Conservation (phyloP, 2,797 vertebrate species). For the Leptodactylus fallax region DNA sequence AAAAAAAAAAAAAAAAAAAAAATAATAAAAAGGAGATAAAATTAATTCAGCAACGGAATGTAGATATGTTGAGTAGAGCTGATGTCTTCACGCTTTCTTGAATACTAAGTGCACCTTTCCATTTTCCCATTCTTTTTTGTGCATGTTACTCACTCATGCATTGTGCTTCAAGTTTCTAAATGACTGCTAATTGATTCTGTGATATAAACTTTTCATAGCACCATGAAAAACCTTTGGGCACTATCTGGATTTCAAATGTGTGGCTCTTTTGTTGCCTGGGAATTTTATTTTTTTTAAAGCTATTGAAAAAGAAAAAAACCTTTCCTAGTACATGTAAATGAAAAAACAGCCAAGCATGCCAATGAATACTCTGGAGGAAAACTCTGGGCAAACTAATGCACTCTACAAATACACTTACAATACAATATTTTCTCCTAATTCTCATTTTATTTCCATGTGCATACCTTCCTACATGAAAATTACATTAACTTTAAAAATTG, state of each 20-base stretch:
- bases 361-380: too few relatives aligned
- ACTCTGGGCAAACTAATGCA: too few relatives aligned
- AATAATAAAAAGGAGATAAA: background rate
- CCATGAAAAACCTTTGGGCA: background rate
- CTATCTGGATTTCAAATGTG: background rate
- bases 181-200: background rate
- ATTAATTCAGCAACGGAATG: conserved; percentile 30
- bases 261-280: too few relatives aligned
- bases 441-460: too few relatives aligned
- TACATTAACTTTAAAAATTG: too few relatives aligned
- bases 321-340: too few relatives aligned
- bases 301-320: too few relatives aligned
- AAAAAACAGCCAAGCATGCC: too few relatives aligned
- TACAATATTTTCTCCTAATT: too few relatives aligned
- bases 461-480: too few relatives aligned
- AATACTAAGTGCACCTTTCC: conserved; percentile 17
- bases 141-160: background rate
- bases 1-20: background rate
- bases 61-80: conserved; percentile 9
- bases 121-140: background rate
- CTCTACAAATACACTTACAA: too few relatives aligned
- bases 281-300: too few relatives aligned
- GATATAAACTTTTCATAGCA: background rate
- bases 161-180: background rate
- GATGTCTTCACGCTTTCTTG: background rate